These are phyloP conservation scores for Halcyon malimbica DNA, from an alignment of 2,113 vertebrate species.

Conservation along the genomic window DNA sequence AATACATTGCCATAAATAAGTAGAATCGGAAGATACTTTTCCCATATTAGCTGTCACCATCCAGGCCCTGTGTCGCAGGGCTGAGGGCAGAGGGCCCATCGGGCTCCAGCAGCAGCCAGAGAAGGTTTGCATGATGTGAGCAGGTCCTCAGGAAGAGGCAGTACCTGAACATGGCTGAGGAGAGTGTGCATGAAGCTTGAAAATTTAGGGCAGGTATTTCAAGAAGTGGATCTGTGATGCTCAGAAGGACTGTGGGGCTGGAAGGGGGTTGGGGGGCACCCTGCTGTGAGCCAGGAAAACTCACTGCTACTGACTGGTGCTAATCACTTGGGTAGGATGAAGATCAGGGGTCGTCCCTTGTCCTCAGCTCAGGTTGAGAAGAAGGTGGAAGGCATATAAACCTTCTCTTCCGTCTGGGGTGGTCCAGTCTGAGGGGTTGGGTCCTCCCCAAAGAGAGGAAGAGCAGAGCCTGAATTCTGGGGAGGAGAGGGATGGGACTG, in stretches of 20 bases:
- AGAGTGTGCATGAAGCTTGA: background rate
- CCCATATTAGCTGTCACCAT: accelerated
- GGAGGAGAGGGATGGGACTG: background rate
- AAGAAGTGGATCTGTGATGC: background rate
- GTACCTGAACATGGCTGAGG: background rate
- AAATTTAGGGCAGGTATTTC: background rate
- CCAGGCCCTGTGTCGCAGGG: background rate
- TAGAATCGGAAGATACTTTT: background rate
- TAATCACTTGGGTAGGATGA: background rate
- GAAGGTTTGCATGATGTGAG: background rate
- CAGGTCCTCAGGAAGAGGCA: accelerated
- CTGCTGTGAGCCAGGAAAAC: background rate
- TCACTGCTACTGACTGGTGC: background rate
- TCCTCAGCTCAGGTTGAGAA: background rate
- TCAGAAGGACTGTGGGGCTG: background rate
- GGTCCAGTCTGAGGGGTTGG: background rate
- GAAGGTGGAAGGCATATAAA: background rate
- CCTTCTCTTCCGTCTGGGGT: background rate
- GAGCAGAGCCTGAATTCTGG: background rate
- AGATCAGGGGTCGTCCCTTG: background rate
- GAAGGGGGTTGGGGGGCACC: background rate
- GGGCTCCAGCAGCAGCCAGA: background rate
- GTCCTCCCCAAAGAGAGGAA: background rate
- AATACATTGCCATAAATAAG: background rate
- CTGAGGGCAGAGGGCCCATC: accelerated